Percentiles rank a stretch among this genome's conserved stretches.
Evolutionary conservation across 2,113 vertebrate species (phyloP).

Genomic region (Vulpes ferrilata): DNA sequence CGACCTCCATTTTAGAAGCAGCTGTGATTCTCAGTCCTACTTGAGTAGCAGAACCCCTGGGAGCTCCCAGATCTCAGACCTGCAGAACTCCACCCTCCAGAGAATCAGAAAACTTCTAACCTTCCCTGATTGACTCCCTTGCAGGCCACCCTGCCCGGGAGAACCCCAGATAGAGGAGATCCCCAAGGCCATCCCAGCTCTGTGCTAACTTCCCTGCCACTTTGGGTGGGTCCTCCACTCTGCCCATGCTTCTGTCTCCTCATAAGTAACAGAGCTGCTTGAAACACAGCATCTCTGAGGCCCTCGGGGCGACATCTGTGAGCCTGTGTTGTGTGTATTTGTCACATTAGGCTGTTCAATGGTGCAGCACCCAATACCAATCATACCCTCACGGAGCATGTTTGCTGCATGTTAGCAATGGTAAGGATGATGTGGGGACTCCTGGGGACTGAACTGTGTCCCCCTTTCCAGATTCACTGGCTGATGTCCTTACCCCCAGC

Average conservation of each 20-base stretch:
- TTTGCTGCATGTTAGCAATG: not conserved
- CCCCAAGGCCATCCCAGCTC: not conserved
- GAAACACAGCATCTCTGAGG: not conserved
- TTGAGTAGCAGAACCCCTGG: not conserved
- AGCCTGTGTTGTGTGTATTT: not conserved
- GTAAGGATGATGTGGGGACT: not conserved
- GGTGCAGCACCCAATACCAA: not conserved
- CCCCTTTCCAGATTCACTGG: no score
- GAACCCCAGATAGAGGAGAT: not conserved
- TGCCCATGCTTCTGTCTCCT: not conserved
- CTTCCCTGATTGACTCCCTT: not conserved
- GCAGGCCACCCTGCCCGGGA: not conserved
- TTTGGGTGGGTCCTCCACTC: not conserved
- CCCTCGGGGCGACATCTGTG: not conserved
- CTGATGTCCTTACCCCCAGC: not conserved
- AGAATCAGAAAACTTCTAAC: not conserved
- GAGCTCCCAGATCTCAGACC: not conserved
- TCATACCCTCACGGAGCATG: not conserved
- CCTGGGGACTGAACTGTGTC: not conserved
- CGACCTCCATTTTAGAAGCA: not conserved
- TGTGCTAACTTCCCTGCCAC: not conserved
- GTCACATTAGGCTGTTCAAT: not conserved
- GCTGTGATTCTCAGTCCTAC: not conserved
- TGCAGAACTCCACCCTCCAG: not conserved
- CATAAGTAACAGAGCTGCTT: not conserved